A percentile compares a stretch with the other conserved stretches of the same genome.
Conservation (phyloP, 1,140 invertebrate species). For the Leptonema lineaticorne region DNA sequence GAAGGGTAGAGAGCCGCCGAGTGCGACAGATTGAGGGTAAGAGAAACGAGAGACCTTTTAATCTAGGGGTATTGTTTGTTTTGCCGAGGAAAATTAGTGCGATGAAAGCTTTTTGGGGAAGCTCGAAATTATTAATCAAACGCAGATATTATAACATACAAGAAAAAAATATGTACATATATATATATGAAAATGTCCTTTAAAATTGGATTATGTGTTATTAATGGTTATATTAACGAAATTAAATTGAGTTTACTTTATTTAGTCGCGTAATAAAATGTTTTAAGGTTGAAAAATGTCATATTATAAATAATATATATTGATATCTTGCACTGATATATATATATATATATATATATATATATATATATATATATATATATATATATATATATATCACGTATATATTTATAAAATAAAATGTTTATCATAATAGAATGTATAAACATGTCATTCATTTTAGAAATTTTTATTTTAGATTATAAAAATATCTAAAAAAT, state of each 20-base stretch:
- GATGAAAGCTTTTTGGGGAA: background rate
- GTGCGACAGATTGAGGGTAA: background rate
- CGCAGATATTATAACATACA: background rate
- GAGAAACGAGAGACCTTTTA: background rate
- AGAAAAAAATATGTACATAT: no score
- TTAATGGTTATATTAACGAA: no score
- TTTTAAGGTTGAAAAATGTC: background rate
- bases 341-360: background rate
- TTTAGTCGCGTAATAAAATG: no score
- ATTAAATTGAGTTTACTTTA: no score
- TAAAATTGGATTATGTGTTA: no score
- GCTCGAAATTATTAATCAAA: conserved; percentile 10
- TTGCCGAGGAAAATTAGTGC: conserved; percentile 1
- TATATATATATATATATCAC: background rate
- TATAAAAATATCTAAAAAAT: no score
- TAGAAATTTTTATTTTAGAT: no score
- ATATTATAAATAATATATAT: background rate
- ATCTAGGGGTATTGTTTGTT: conserved; percentile 14
- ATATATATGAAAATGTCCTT: no score
- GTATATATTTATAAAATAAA: background rate
- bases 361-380: background rate
- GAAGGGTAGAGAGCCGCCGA: background rate
- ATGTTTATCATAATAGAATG: no score
- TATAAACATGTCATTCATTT: no score
- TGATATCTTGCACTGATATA: no score